These are phyloP conservation scores for Mus pahari DNA, from an alignment of 2,113 vertebrate genomes.

Conservation along the genomic window DNA sequence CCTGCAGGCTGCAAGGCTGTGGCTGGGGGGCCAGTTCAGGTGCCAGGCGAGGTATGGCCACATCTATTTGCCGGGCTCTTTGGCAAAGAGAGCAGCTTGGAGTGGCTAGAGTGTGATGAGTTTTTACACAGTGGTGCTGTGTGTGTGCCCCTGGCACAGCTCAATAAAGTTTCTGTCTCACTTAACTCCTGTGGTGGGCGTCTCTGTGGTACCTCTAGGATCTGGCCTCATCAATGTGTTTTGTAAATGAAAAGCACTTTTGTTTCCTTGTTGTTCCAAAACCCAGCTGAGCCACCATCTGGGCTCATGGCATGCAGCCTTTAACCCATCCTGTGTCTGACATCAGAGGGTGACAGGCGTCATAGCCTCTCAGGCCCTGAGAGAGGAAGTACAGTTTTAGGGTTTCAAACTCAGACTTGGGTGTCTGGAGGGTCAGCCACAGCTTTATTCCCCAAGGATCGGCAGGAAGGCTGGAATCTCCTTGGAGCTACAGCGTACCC, in stretches of 20 bases:
- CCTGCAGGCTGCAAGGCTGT: neutral
- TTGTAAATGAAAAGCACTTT: neutral
- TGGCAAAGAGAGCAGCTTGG: neutral
- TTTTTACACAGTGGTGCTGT: neutral
- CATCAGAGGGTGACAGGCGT: neutral
- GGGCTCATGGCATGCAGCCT: neutral
- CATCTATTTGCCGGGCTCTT: neutral
- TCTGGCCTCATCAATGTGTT: neutral
- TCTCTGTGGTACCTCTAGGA: neutral
- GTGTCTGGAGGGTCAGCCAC: neutral
- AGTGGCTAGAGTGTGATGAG: neutral
- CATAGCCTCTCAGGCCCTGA: neutral
- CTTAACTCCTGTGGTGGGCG: neutral
- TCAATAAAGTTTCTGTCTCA: neutral
- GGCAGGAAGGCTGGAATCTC: neutral
- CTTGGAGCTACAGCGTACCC: neutral
- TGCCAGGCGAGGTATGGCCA: neutral
- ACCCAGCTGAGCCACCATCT: neutral
- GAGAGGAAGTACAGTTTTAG: neutral
- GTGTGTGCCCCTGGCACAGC: neutral
- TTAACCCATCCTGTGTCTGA: neutral
- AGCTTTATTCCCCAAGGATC: neutral
- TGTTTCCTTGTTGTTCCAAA: neutral
- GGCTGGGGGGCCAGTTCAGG: neutral
- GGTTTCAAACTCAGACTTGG: neutral